Base-by-base conservation (phyloP, 2,888 invertebrate genomes). In the Campaea margaritaria region DNA sequence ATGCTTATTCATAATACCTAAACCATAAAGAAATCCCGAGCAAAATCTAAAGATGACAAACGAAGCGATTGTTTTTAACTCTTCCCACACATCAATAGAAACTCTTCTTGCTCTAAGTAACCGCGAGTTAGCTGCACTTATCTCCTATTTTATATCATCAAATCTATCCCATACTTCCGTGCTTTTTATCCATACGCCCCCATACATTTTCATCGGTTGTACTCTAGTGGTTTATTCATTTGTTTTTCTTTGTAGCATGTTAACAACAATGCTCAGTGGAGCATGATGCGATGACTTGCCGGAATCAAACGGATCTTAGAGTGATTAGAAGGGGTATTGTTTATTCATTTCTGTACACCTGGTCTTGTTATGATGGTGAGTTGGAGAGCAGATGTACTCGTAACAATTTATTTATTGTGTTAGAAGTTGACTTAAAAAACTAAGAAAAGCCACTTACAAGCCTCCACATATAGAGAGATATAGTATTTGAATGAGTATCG, bases 281-380 rank as follows among this genome's bases (percentile, higher is more conserved):
- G 78, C 72, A 75, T 75, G 70, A 78, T 75, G 76, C 72, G 77
- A 81, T 87, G 85, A 83, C 82, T 83, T 71, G 74, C 68, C 75
- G 73, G 65, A 78, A 81, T 79, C 75, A 74, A 75, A 75, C 70
- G 75, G 77, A 84, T 82, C 79, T 75, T 31, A 73, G 72, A 82
- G 76, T 72, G 80, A 84, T 86, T 83, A 82, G 76, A 82, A 82
- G 76, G 65, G 60, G 75, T 78, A 84, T 88, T 87, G 86, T 88
- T 84, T 85, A 81, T 83, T 85, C 79, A 76, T 79, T 65, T 52
- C 59, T 59, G 64, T 61, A 64, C 69, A 67, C 61, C 69, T 67
- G 67, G 64, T 53, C 48, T 45, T 55, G 54, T 54, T 54, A 58
- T 51, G 59, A 57, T 59, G 46, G 45, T 63, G 21, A 52, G 31